A percentile compares a stretch with the other conserved stretches of the same genome.
phyloP scores from a whole-genome alignment of 2,888 invertebrate genomes.

The Rutpela maculata region DNA sequence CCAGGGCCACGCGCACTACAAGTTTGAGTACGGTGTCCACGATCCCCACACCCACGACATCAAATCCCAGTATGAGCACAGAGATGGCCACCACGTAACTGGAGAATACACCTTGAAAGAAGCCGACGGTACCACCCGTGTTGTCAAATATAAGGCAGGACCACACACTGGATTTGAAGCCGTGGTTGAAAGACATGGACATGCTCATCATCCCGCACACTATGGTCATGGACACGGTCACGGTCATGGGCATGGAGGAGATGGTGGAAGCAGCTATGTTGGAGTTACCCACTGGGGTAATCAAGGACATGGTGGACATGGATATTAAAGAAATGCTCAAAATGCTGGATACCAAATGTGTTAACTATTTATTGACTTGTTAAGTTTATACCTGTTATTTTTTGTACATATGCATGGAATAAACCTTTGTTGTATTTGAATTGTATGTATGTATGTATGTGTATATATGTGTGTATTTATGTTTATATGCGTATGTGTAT shows the following conservation, averaged over 20 bases:
- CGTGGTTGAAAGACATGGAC: constrained; percentile 15
- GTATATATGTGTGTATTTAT: no score
- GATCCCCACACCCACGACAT: constrained; percentile 71
- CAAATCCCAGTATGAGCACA: constrained; percentile 69
- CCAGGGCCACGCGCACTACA: constrained; percentile 56
- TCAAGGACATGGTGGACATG: constrained; percentile 44
- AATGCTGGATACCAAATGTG: not conserved
- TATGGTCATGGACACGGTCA: not conserved
- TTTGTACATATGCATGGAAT: not conserved
- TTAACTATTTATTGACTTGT: constrained; percentile 1
- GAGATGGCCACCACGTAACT: constrained; percentile 69
- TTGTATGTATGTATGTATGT: no score
- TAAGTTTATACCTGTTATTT: not conserved
- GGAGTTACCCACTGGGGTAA: constrained; percentile 60
- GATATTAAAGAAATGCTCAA: not conserved
- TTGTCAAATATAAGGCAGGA: constrained; percentile 67
- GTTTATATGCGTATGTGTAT: no score
- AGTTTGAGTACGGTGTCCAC: constrained; percentile 70
- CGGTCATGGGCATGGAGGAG: constrained; percentile 59
- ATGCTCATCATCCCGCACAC: constrained; percentile 8
- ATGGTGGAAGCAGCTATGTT: constrained; percentile 66
- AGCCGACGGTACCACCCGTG: constrained; percentile 71
- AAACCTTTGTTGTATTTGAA: not conserved
- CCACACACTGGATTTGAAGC: constrained; percentile 33
- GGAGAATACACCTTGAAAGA: constrained; percentile 70